Base-by-base conservation (phyloP, 2,797 vertebrate species). In the Pitangus sulphuratus region DNA sequence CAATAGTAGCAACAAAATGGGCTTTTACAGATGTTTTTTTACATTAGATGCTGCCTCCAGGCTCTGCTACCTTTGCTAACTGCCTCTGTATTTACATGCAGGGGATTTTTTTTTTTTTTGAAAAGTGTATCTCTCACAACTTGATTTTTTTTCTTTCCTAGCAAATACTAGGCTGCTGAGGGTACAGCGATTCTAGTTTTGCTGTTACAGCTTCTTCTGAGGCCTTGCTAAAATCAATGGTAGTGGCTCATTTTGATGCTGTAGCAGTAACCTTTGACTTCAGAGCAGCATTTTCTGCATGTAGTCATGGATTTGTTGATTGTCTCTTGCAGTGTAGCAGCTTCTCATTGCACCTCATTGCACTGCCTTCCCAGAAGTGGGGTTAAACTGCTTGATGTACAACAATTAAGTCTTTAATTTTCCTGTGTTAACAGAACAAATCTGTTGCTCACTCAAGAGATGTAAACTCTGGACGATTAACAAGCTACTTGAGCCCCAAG, bases 41-140 rank as follows among this genome's bases (percentile, higher is more conserved):
- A 21, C 57, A 51, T 35, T 54, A 18, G 9, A 4, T 56, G 33
- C 54, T 68, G n/a, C 56, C 15, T 81, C 40, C 9, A 17, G 30
- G 26, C 35, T 42, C 31, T 64, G 20, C 40, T 50, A 3, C 40
- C 51, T 76, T 35, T 74, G 19, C 53, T 69, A 37, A 51, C 28
- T 1, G 1, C 26, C 22, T 70, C 19, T 64, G 0, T 51, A 8
- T 62, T 50, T 26, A 17, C 2, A 2, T 74, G 37, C 12, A 30
- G 30, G 6, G 40, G 30, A 35, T 75, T 57, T 54, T 12, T 72
- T 68, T 25, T 82, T 64, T 26, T 61, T 61, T 24, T 57, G 40
- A 61, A 39, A 60, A 81, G 16, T 14, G 3, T 15, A 1, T 65
- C 28, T 88, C 33, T 24, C 20, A 22, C 42, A 74, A 7, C 7